These are phyloP conservation scores for Allacma fusca DNA, from an alignment of 2,888 invertebrate species.

Conservation along the genomic window DNA sequence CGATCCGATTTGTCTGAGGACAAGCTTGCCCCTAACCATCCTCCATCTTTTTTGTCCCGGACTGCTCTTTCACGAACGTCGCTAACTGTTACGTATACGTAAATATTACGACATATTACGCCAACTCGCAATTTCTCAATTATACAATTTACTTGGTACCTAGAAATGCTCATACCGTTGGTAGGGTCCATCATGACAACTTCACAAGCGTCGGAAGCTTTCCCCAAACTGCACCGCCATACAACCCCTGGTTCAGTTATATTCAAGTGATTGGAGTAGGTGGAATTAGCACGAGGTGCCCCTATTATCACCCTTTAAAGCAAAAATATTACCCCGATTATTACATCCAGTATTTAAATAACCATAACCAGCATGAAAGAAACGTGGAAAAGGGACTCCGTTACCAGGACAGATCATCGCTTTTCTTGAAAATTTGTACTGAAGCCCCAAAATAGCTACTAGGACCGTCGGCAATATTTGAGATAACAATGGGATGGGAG, in stretches of 20 bases:
- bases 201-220: conserved; percentile 62
- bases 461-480: conserved; percentile 26
- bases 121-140: too few relatives aligned
- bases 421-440: conserved; percentile 17
- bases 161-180: neutral
- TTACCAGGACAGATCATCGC: conserved; percentile 15
- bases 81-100: too few relatives aligned
- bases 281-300: conserved; percentile 69
- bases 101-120: too few relatives aligned
- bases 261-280: conserved; percentile 63
- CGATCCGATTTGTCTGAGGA: conserved; percentile 43
- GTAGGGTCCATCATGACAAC: conserved; percentile 62
- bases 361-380: neutral
- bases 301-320: conserved; percentile 67
- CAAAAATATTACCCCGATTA: neutral
- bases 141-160: too few relatives aligned
- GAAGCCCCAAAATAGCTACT: conserved; percentile 36
- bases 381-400: neutral
- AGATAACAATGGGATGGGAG: conserved; percentile 34
- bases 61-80: neutral
- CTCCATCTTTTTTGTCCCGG: conserved; percentile 56
- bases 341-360: too few relatives aligned
- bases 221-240: conserved; percentile 65
- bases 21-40: conserved; percentile 60
- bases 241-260: conserved; percentile 68